A percentile compares a stretch with the other conserved stretches of the same genome.
Conservation (phyloP, 1,140 invertebrate species). For the Medauroidea extradentata region DNA sequence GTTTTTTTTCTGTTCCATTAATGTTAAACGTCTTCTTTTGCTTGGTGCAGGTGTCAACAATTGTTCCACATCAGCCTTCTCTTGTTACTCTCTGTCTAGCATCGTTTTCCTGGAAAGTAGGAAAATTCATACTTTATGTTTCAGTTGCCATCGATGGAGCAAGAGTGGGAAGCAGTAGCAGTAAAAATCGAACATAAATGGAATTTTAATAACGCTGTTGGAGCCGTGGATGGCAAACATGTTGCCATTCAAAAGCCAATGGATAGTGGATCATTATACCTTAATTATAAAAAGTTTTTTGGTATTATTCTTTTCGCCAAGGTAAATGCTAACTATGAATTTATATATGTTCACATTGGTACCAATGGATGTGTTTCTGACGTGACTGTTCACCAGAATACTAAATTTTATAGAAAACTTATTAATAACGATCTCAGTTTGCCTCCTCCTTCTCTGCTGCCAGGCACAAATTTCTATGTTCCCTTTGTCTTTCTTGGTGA, state of each 20-base stretch:
- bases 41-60: too few relatives aligned
- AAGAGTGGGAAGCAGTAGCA: conserved; percentile 4
- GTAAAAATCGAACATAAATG: not conserved
- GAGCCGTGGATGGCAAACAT: too few relatives aligned
- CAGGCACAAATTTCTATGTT: too few relatives aligned
- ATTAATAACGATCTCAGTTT: conserved; percentile 23
- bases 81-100: too few relatives aligned
- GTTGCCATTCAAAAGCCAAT: conserved; percentile 19
- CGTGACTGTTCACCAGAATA: conserved; percentile 34
- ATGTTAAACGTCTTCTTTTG: too few relatives aligned
- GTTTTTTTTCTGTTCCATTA: too few relatives aligned
- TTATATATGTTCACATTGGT: conserved; percentile 24
- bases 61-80: too few relatives aligned
- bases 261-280: conserved; percentile 33
- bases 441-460: conserved; percentile 21
- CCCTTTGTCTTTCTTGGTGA: conserved; percentile 30
- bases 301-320: conserved; percentile 42
- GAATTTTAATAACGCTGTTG: too few relatives aligned
- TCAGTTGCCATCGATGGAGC: too few relatives aligned
- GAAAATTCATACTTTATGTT: too few relatives aligned
- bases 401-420: conserved; percentile 17
- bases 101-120: too few relatives aligned
- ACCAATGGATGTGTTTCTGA: too few relatives aligned
- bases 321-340: conserved; percentile 35
- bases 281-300: conserved; percentile 32